Base-by-base conservation (phyloP, 2,888 invertebrate species). In the Melikaiella ostensackeni region DNA sequence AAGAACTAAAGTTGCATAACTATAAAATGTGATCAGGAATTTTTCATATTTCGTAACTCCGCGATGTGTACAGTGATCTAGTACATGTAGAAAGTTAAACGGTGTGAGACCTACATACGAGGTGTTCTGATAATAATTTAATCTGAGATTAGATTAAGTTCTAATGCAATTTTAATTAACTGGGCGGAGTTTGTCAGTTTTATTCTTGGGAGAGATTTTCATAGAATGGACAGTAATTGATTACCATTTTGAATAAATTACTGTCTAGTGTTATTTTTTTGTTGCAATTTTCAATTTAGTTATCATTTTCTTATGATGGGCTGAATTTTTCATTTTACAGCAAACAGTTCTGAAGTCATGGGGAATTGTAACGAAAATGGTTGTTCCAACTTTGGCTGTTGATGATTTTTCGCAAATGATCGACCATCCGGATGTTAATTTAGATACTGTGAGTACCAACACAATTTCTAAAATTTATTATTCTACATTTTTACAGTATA, bases 351-450 rank as follows among this genome's bases (percentile, higher is more conserved):
- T 88, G 50, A 84, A 82, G 27, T 84, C 87, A 0, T 88, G 86
- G 86, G 88, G 88, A 8, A 83, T 86, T n/a, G 82, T 87, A 73
- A 78, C 81, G 46, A 84, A 77, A 6, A 87, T 84, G 85, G 84
- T 88, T 8, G 75, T 78, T 8, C 87, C 87, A 24, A 87, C 89
- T 21, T 82, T 88, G 19, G 82, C 75, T 0, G 82, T 89, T 38
- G 82, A 86, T n/a, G 87, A 88, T 78, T 87, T 87, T 70, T 87
- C 88, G 0, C 83, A 86, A 27, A 87, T 86, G 86, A 87, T 87
- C 35, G 85, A 86, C 82, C 85, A 89, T 80, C 89, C 88, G 4
- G 89, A 89, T 63, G 86, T 87, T 33, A 85, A 86, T 83, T 81
- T 89, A 19, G 83, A 87, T 74, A 86, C 86, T 24, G 89, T 89